phyloP scores from a whole-genome alignment of 2,113 vertebrate species.

The Agelaius phoeniceus region DNA sequence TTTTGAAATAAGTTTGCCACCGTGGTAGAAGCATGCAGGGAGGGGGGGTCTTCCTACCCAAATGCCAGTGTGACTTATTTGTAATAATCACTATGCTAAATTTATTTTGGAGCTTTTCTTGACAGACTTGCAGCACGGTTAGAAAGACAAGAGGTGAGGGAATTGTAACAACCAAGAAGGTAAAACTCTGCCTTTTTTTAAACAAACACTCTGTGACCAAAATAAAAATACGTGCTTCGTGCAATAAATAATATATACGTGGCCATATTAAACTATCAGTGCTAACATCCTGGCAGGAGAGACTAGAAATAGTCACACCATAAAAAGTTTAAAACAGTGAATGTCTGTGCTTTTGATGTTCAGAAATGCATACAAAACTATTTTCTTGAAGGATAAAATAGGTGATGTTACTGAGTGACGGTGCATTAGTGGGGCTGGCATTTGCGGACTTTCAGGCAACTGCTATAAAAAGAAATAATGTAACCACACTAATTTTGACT shows the following conservation, averaged over 20 bases:
- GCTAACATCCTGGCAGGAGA: conserved; percentile 61
- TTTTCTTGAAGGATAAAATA: conserved; percentile 61
- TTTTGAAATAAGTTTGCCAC: conserved; percentile 81
- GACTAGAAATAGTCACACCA: conserved; percentile 48
- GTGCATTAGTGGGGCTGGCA: conserved; percentile 67
- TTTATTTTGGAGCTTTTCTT: conserved; percentile 69
- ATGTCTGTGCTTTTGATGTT: conserved; percentile 55
- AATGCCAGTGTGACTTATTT: conserved; percentile 58
- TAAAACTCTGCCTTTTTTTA: conserved; percentile 37
- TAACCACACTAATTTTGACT: conserved; percentile 72
- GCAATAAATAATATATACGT: conserved; percentile 14
- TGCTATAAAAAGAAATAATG: conserved; percentile 75
- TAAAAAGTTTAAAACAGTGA: conserved; percentile 66
- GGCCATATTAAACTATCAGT: conserved; percentile 39
- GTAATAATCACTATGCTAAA: conserved; percentile 64
- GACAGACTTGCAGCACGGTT: conserved; percentile 61
- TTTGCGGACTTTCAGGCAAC: conserved; percentile 71
- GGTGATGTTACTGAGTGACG: conserved; percentile 69
- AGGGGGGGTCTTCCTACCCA: conserved; percentile 46
- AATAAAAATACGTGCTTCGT: background rate
- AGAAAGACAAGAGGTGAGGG: conserved; percentile 58
- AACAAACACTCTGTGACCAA: background rate
- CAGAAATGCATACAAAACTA: conserved; percentile 55
- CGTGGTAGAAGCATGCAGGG: conserved; percentile 63
- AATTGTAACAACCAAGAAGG: conserved; percentile 36